Conservation (phyloP, 2,113 vertebrate genomes). For the Ptyas mucosa region DNA sequence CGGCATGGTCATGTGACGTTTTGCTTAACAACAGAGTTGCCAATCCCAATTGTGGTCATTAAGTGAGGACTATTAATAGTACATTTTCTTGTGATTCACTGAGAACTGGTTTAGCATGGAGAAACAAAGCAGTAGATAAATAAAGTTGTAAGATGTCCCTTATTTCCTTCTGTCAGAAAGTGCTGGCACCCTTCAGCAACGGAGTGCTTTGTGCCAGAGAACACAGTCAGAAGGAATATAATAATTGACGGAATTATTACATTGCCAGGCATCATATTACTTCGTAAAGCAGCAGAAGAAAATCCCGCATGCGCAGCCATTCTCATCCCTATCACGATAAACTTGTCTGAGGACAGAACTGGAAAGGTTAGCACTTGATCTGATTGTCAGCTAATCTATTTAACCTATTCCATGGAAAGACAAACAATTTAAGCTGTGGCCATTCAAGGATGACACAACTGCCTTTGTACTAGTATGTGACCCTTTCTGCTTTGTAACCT, state of each 20-base stretch:
- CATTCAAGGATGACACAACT: not conserved
- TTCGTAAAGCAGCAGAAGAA: not conserved
- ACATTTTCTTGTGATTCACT: not conserved
- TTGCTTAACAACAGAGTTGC: not conserved
- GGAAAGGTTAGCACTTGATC: not conserved
- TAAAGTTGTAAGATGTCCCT: not conserved
- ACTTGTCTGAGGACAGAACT: not conserved
- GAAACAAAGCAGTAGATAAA: not conserved
- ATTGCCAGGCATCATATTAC: not conserved
- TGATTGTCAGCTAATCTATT: not conserved
- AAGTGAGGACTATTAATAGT: not conserved
- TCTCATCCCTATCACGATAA: not conserved
- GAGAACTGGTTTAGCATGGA: not conserved
- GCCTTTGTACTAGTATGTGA: not conserved
- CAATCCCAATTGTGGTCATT: not conserved
- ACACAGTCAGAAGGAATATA: not conserved
- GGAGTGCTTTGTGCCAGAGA: not conserved
- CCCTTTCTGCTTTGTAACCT: conserved; percentile 4
- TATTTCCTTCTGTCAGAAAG: not conserved
- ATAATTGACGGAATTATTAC: not conserved
- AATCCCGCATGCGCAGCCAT: not conserved
- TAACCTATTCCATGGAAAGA: not conserved
- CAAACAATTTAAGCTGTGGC: conserved; percentile 4
- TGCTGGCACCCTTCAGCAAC: not conserved
- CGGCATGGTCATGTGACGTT: not conserved